Percentiles rank a stretch among this genome's conserved stretches.
These are phyloP conservation scores for Artibeus jamaicensis DNA, from an alignment of 2,797 vertebrate species.

Conservation along the genomic window DNA sequence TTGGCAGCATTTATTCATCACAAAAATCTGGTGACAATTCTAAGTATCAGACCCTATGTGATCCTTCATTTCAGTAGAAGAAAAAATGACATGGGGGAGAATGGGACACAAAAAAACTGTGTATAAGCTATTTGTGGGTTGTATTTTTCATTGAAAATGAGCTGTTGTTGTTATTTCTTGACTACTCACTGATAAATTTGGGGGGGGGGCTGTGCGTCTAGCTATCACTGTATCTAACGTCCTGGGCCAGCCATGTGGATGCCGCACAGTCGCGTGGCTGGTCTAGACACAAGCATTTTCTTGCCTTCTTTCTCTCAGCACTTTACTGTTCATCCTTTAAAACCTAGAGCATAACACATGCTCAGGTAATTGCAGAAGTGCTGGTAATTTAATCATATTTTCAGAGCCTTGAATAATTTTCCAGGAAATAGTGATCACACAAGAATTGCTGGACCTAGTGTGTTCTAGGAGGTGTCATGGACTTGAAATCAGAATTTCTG, in stretches of 20 bases:
- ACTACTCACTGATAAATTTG: neutral
- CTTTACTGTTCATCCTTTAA: neutral
- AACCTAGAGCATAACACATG: neutral
- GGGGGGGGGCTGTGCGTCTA: neutral
- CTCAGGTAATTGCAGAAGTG: neutral
- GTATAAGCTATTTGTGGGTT: constrained; percentile 20
- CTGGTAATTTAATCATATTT: neutral
- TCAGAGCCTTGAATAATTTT: neutral
- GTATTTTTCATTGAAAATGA: constrained; percentile 19
- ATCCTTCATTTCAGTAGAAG: neutral
- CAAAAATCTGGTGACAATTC: constrained; percentile 54
- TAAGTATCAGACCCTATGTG: neutral
- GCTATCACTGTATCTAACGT: neutral
- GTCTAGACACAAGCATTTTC: neutral
- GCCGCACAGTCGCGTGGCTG: neutral
- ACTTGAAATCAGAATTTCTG: constrained; percentile 5
- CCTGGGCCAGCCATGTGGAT: neutral
- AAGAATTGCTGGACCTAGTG: neutral
- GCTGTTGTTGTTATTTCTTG: neutral
- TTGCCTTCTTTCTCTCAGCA: neutral
- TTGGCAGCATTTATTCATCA: constrained; percentile 40
- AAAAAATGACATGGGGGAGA: neutral
- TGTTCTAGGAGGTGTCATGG: neutral
- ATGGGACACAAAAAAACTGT: neutral
- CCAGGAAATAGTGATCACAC: neutral